Conservation (phyloP, 2,797 vertebrate genomes). For the Centropyge bicolor region DNA sequence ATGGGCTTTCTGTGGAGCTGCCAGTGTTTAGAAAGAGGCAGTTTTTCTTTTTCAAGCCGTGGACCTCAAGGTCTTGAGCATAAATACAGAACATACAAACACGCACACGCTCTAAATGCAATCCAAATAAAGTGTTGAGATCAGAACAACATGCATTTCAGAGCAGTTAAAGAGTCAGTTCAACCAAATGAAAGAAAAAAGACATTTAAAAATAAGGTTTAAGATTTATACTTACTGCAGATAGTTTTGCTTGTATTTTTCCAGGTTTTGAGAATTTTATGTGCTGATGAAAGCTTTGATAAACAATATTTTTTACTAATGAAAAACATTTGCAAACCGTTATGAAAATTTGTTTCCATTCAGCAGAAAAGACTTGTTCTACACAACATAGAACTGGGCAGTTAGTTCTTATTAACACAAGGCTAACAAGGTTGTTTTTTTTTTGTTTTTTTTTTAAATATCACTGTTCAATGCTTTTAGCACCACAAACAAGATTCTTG, state of each 20-base stretch:
- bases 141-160: constrained; percentile 9
- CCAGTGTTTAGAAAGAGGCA: neutral
- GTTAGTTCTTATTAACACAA: neutral
- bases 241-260: neutral
- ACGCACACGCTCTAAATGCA: neutral
- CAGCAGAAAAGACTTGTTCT: neutral
- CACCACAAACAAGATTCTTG: neutral
- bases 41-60: constrained; percentile 5
- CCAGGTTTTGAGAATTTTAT: neutral
- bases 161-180: neutral
- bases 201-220: too few species aligned
- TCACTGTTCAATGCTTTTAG: neutral
- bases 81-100: neutral
- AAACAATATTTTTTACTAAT: neutral
- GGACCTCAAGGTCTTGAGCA: neutral
- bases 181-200: neutral
- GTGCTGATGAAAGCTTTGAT: neutral
- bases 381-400: neutral
- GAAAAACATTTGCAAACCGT: neutral
- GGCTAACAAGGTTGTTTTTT: neutral
- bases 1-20: neutral
- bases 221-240: neutral
- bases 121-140: neutral
- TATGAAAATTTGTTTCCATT: neutral
- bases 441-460: neutral